These are phyloP conservation scores for Ageneiosus marmoratus DNA, from an alignment of 2,113 vertebrate genomes.

Conservation along the genomic window DNA sequence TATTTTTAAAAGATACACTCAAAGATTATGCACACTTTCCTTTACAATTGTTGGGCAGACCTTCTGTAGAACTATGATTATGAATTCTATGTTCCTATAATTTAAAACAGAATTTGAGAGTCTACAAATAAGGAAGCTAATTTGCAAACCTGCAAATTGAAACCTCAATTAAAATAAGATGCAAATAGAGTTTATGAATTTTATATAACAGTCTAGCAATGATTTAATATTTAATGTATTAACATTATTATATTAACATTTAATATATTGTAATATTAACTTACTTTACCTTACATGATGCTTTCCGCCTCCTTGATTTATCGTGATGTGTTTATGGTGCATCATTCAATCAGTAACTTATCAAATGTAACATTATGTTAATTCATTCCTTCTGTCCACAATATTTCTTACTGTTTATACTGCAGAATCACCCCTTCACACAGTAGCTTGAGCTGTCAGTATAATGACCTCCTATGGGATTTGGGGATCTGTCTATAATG, in stretches of 20 bases:
- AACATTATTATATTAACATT: no score
- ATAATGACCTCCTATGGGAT: constrained; percentile 75
- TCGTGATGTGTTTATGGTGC: constrained; percentile 9
- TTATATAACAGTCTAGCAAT: neutral
- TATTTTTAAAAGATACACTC: neutral
- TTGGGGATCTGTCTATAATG: constrained; percentile 50
- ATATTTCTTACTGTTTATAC: constrained; percentile 25
- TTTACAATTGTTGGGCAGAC: neutral
- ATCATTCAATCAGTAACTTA: constrained; percentile 28
- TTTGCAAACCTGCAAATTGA: neutral
- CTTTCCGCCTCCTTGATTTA: constrained; percentile 1
- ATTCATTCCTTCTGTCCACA: constrained; percentile 23
- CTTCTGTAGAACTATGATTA: neutral
- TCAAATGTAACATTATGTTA: constrained; percentile 28
- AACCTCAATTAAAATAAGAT: neutral
- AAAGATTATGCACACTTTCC: neutral
- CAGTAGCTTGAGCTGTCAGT: constrained; percentile 47
- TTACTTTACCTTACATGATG: neutral
- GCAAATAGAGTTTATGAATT: neutral
- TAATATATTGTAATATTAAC: neutral
- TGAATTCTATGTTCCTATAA: neutral
- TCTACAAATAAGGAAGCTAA: neutral
- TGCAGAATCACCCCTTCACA: constrained; percentile 32
- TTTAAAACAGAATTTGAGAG: neutral
- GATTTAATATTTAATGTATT: neutral